Base-by-base conservation (phyloP, 1,140 invertebrate genomes). In the Triops cancriformis region DNA sequence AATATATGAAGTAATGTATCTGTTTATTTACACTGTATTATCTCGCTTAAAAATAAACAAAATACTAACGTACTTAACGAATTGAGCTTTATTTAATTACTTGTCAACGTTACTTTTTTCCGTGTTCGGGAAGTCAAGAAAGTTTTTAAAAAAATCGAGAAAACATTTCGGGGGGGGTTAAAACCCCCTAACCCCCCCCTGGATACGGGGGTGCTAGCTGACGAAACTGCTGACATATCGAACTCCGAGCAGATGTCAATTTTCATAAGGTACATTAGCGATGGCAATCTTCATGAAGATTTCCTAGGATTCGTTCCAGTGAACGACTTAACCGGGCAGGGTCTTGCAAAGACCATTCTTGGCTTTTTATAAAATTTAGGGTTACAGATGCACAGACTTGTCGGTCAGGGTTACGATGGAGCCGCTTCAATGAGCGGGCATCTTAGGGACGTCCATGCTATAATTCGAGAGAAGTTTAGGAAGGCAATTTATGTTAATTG, bases 321-420 rank as follows among this genome's bases (percentile, higher is more conserved):
- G n/a, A 78, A 31, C 4, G 80, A 80, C 76, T 51, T 81, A 31
- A 80, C 77, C 75, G 81, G 80, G 9, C 76, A 76, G 51, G 77
- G 79, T 28, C 27, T 80, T 51, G 76, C 76, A 7, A 74, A 73
- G 26, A 28, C 64, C 14, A 80, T 80, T 31, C 18, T 80, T 45
- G 37, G 79, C 41, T 72, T 31, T 27, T 74, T 81, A 31, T 45
- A 72, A 42, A 78, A 77, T 72, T 75, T 79, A 41, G 64, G 77
- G 18, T 41, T 80, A 75, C 76, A 80, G 27, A 72, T 79, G 75
- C 73, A 80, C 10, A 41, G 64, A 73, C 45, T 82, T 42, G 41
- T 77, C 73, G 80, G 80, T 1, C 81, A 81, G 79, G 81, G 79
- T 12, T 83, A 82, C 80, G 81, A 82, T 79, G 80, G 80, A 18